A percentile compares a stretch with the other conserved stretches of the same genome.
Evolutionary conservation across 2,113 vertebrate species (phyloP).

Genomic region (Laterallus jamaicensis): DNA sequence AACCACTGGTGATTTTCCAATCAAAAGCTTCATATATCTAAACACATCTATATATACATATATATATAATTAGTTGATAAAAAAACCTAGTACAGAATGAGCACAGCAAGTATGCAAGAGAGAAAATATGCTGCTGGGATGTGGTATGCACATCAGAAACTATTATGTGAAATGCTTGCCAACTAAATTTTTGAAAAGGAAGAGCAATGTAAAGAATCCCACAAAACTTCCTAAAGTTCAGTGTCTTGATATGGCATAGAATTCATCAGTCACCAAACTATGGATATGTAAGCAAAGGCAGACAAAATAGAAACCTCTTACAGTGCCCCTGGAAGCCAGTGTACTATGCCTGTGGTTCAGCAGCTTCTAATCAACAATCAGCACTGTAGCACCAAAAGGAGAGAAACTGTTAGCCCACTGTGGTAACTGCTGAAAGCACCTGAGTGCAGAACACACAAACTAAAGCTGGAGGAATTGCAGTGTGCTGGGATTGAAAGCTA

Average conservation of each 20-base stretch:
- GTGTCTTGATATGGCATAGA: background rate
- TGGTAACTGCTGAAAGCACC: background rate
- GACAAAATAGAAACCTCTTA: background rate
- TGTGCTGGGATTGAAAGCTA: background rate
- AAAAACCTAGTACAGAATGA: background rate
- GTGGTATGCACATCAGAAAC: background rate
- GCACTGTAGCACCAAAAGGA: background rate
- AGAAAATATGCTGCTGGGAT: background rate
- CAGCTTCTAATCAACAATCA: background rate
- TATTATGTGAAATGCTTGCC: background rate
- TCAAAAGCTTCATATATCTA: background rate
- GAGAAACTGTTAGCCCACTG: background rate
- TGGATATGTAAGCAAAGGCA: background rate
- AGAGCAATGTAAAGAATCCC: background rate
- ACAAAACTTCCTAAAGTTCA: background rate
- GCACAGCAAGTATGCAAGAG: background rate
- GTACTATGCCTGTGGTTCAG: too few relatives aligned
- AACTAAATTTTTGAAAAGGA: background rate
- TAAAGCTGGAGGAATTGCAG: background rate
- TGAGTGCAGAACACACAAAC: background rate
- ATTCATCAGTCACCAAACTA: fast-evolving
- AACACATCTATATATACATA: background rate
- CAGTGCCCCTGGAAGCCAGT: background rate
- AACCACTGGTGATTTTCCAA: background rate
- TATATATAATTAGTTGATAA: background rate